phyloP scores from a whole-genome alignment of 1,140 invertebrate species.

The Cydia splendana region DNA sequence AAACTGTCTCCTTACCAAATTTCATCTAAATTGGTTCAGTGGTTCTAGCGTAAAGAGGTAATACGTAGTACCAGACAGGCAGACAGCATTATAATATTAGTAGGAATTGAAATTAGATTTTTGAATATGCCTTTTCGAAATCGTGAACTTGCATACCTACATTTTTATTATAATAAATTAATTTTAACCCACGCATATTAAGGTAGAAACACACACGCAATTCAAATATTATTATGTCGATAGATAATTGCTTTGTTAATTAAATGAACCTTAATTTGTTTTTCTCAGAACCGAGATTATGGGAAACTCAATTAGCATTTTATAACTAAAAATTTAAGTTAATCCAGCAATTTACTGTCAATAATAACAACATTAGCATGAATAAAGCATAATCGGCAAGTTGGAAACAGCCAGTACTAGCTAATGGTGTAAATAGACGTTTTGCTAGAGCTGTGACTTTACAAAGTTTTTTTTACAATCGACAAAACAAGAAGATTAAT shows the following conservation, averaged over 20 bases:
- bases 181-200: neutral
- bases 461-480: neutral
- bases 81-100: no score
- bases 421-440: conserved; percentile 29
- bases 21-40: no score
- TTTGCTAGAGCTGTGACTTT: neutral
- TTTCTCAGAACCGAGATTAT: neutral
- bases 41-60: no score
- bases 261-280: neutral
- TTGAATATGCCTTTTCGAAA: no score
- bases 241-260: neutral
- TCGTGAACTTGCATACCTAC: neutral
- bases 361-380: conserved; percentile 22
- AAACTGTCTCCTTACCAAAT: no score
- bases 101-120: no score
- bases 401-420: conserved; percentile 11
- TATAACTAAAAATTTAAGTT: neutral
- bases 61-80: no score
- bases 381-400: conserved; percentile 12
- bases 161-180: neutral
- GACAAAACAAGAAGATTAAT: neutral
- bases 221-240: conserved; percentile 1
- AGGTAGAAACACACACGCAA: neutral
- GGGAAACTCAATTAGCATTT: conserved; percentile 21
- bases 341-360: conserved; percentile 14